Evolutionary conservation across 2,888 invertebrate genomes (phyloP).

Genomic region (Trissonchulus latispiculum): DNA sequence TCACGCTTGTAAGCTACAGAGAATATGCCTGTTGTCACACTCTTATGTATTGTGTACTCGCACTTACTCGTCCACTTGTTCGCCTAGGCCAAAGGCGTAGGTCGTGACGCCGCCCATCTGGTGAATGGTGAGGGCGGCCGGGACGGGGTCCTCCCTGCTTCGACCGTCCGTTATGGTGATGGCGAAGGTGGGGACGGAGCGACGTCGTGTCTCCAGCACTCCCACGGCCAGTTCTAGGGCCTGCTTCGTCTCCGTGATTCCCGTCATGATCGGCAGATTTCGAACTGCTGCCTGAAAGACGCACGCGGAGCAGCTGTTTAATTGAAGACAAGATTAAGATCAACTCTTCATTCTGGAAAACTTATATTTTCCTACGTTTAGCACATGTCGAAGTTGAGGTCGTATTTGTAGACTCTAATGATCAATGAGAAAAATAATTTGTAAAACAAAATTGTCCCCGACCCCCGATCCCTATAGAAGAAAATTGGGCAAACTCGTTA

Average conservation of each 20-base stretch:
- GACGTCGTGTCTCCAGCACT: not conserved
- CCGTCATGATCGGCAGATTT: conserved; percentile 1
- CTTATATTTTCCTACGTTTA: too few relatives aligned
- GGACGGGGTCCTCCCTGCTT: not conserved
- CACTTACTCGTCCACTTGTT: not conserved
- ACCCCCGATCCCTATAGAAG: too few relatives aligned
- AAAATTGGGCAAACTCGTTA: too few relatives aligned
- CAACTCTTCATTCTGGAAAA: too few relatives aligned
- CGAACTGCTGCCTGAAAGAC: not conserved
- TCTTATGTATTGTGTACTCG: not conserved
- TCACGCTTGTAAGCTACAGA: too few relatives aligned
- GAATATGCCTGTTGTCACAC: too few relatives aligned
- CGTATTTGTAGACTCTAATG: too few relatives aligned
- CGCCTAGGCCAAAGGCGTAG: conserved; percentile 10
- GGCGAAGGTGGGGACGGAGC: not conserved
- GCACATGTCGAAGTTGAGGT: too few relatives aligned
- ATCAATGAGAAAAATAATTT: too few relatives aligned
- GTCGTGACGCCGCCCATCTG: not conserved
- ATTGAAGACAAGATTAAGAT: too few relatives aligned
- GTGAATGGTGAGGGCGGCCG: not conserved
- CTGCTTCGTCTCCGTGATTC: conserved; percentile 5
- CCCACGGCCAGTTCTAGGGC: conserved; percentile 1
- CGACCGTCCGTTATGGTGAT: conserved; percentile 6
- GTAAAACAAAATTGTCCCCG: too few relatives aligned
- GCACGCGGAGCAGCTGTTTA: too few relatives aligned